Base-by-base conservation (phyloP, 2,113 vertebrate genomes). In the Upupa epops region DNA sequence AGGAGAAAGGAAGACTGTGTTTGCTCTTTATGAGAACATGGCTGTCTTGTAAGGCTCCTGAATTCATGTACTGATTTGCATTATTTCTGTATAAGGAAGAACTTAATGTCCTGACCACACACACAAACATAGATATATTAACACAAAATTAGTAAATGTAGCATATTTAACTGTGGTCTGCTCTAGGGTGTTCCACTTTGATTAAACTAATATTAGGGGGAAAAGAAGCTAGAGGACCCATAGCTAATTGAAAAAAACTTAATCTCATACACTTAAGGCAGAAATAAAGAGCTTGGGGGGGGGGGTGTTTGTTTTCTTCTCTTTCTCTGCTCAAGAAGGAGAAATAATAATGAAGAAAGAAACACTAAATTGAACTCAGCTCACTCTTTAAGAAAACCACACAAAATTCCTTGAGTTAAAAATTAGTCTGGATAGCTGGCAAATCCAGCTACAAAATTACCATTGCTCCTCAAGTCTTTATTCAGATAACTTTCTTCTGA, bases 281-380 rank as follows among this genome's bases (percentile, higher is more conserved):
- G 40, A 69, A 63, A 37, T 79, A 51, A 72, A 56, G 40, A 77
- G 17, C n/a, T 31, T n/a, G n/a, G n/a, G n/a, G n/a, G n/a, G n/a
- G n/a, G n/a, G n/a, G n/a, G n/a, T n/a, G n/a, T n/a, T 87, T 75
- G 18, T 24, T 81, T 54, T 48, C 4, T 46, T 81, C 8, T 78
- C n/a, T 89, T 83, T 85, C 36, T 65, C 19, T 78, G 32, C 66
- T 94, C 40, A 64, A 81, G 93, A 97, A 92, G 49, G 34, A 37
- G 32, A 89, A 94, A 77, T 68, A 83, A 48, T 74, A 88, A 61
- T 54, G 77, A 90, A 68, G 54, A 90, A 90, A 89, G 31, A 82
- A 82, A 86, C 24, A 82, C 34, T 89, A 48, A 37, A 55, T 32
- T 48, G 55, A 85, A 40, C 36, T 37, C n/a, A 76, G 54, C 52